A percentile compares a stretch with the other conserved stretches of the same genome.
Conservation (phyloP, 1,140 invertebrate species). For the Atta cephalotes region DNA sequence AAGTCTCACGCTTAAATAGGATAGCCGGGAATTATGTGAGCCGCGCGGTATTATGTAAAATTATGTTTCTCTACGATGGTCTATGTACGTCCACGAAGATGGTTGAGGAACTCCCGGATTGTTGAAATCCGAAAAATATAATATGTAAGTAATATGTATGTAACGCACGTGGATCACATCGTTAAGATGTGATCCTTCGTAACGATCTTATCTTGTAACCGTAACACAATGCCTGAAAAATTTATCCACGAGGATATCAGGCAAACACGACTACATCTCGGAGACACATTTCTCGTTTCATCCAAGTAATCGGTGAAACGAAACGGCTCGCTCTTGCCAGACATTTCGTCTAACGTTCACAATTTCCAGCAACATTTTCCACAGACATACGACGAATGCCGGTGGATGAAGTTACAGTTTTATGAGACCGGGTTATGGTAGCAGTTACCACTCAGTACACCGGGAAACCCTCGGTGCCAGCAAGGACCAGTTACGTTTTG, state of each 20-base stretch:
- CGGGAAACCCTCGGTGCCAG: conserved; percentile 44
- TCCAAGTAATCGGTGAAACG: conserved; percentile 64
- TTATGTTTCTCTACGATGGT: conserved; percentile 48
- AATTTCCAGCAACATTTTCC: conserved; percentile 69
- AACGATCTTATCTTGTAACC: background rate
- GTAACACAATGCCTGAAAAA: conserved; percentile 26
- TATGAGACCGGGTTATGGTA: conserved; percentile 66
- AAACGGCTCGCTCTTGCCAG: conserved; percentile 25
- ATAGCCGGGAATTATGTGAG: conserved; percentile 65
- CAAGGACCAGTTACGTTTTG: background rate
- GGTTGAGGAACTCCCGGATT: too few relatives aligned
- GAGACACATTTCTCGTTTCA: conserved; percentile 24
- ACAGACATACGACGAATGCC: conserved; percentile 53
- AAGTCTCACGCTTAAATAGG: conserved; percentile 62
- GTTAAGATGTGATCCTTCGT: background rate
- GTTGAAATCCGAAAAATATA: conserved; percentile 15
- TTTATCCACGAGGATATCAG: conserved; percentile 4
- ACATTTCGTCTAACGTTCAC: conserved; percentile 70
- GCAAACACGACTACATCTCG: conserved; percentile 8
- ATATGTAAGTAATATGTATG: background rate
- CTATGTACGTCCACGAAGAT: background rate
- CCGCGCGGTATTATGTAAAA: conserved; percentile 65
- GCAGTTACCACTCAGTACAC: conserved; percentile 49
- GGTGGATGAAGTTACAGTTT: conserved; percentile 69
- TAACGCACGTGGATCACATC: background rate